phyloP scores from a whole-genome alignment of 2,888 invertebrate species.

The Callosobruchus maculatus region DNA sequence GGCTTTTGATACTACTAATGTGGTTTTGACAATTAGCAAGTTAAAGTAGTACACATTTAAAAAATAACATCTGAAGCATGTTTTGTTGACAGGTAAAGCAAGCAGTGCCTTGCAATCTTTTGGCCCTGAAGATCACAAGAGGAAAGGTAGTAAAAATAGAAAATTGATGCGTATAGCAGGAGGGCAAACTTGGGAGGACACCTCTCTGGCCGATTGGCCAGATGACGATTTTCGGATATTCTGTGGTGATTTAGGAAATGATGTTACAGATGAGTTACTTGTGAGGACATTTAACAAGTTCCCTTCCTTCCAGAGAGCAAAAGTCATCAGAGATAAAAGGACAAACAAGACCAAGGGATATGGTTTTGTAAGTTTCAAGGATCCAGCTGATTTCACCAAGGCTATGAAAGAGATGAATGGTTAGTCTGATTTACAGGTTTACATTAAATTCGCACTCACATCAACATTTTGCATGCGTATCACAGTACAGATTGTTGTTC shows the following conservation, averaged over 20 bases:
- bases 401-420: slow-evolving; percentile 99
- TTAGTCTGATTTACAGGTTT: slow-evolving; percentile 47
- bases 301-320: slow-evolving; percentile 89
- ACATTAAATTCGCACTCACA: too few relatives aligned
- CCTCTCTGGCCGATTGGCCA: slow-evolving; percentile 92
- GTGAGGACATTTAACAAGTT: slow-evolving; percentile 93
- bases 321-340: slow-evolving; percentile 92
- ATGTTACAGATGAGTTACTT: slow-evolving; percentile 97
- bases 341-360: slow-evolving; percentile 99
- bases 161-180: slow-evolving; percentile 89
- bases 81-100: slow-evolving; percentile 46
- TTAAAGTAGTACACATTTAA: not conserved
- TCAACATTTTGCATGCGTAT: too few relatives aligned
- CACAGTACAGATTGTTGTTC: too few relatives aligned
- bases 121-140: slow-evolving; percentile 53
- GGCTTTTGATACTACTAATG: not conserved
- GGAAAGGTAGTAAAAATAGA: slow-evolving; percentile 47
- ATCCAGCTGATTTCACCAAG: slow-evolving; percentile 94
- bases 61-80: not conserved
- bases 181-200: slow-evolving; percentile 95
- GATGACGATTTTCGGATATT: slow-evolving; percentile 97
- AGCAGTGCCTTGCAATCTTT: slow-evolving; percentile 57
- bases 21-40: not conserved
- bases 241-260: slow-evolving; percentile 99
- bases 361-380: slow-evolving; percentile 97